Conservation (phyloP, 1,140 invertebrate genomes). For the Ridgeia piscesae region DNA sequence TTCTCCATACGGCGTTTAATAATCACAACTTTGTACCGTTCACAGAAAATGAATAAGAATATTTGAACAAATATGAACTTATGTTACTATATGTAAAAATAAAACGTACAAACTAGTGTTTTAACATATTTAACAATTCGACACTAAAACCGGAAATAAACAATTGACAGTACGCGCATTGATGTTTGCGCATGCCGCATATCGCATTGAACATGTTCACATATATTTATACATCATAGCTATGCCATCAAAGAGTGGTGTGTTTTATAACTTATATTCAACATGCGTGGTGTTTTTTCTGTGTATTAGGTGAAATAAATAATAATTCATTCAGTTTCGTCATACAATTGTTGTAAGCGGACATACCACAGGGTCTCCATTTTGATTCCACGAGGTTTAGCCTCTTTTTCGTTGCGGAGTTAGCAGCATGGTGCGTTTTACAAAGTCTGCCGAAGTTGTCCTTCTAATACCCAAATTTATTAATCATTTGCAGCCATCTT, state of each 20-base stretch:
- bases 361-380: not conserved
- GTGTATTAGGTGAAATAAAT: not conserved
- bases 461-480: not conserved
- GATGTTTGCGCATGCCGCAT: not conserved
- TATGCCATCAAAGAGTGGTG: not conserved
- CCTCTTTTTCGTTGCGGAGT: constrained; percentile 3
- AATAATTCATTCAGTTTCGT: not conserved
- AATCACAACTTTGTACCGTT: not conserved
- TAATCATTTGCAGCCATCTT: not conserved
- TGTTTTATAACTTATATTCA: not conserved
- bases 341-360: not conserved
- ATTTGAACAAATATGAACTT: not conserved
- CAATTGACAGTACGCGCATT: not conserved
- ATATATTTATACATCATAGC: not conserved
- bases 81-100: not conserved
- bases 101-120: not conserved
- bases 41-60: not conserved
- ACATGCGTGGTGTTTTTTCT: not conserved
- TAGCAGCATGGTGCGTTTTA: not conserved
- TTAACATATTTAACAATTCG: not conserved
- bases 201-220: not conserved
- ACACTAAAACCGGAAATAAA: not conserved
- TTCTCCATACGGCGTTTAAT: not conserved
- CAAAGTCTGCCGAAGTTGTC: not conserved
- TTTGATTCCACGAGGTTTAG: constrained; percentile 5